Base-by-base conservation (phyloP, 2,113 vertebrate genomes). In the Anolis sagrei region DNA sequence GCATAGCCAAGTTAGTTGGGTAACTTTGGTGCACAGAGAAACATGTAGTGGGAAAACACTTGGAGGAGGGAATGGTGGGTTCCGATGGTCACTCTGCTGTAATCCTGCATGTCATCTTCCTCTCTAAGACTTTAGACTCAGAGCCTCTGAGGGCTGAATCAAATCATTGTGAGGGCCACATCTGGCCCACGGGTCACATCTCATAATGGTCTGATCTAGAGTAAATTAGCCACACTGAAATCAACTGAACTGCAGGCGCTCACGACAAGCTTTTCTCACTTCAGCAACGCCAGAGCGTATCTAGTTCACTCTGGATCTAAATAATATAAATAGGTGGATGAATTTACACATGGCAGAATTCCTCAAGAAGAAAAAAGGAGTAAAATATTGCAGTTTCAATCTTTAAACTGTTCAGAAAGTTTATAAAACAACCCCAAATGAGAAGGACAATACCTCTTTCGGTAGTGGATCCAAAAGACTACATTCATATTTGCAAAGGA, bases 401-500 rank as follows among this genome's bases (percentile, higher is more conserved):
- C 32, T 58, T 34, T 14, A 58, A 29, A 58, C 18, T 58, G 18
- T 3, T 70, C 29, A 32, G 27, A 81, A 81, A 81, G 8, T 27
- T 49, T 62, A 29, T 25, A 83, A 25, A 82, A 39, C 16, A 25
- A 58, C 5, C 1, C 32, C 25, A 78, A 18, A 27, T 78, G 66
- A n/a, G 4, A 27, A 81, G 82, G 58, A 72, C 0, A 0, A 13
- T 93, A 97, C 97, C 93, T 97, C 95, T 81, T 95, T 97, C 79
- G 97, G 97, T 80, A 97, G 72, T 32, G 95, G 90, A 88, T 97
- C 97, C 94, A 97, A 89, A 83, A 97, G 94, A 54, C 86, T 90
- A 90, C 97, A 96, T 32, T 97, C 92, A 44, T 97, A 98, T 90
- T 96, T 97, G 89, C 96, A 93, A 19, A 98, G 94, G 73, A 97